Evolutionary conservation across 2,888 invertebrate species (phyloP).

Genomic region (Allygus modestus): DNA sequence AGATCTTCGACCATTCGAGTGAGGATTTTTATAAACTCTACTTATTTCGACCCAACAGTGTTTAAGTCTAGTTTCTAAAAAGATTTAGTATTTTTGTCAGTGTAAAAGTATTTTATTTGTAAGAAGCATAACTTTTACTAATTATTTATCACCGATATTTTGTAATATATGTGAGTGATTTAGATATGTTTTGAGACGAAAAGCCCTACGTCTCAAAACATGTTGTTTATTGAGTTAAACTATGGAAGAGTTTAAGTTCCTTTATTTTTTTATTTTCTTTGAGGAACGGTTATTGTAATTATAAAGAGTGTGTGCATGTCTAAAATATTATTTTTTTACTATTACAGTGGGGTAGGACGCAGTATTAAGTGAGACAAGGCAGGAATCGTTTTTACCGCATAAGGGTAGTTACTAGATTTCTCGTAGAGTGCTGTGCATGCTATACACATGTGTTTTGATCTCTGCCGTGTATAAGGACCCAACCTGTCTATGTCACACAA

Average conservation of each 20-base stretch:
- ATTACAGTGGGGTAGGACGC: not conserved
- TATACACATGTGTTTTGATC: not conserved
- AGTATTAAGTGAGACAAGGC: not conserved
- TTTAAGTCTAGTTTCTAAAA: not conserved
- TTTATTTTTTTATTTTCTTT: constrained; percentile 31
- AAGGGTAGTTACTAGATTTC: not conserved
- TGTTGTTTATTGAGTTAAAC: constrained; percentile 27
- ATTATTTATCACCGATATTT: not conserved
- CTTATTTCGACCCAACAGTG: constrained; percentile 8
- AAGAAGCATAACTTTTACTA: not conserved
- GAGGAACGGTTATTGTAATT: constrained; percentile 6
- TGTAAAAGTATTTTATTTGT: constrained; percentile 3
- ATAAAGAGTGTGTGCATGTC: constrained; percentile 13
- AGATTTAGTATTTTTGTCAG: constrained; percentile 21
- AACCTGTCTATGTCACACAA: constrained; percentile 18
- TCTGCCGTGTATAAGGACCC: constrained; percentile 32
- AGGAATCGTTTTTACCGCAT: not conserved
- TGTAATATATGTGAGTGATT: not conserved
- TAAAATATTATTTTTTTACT: constrained; percentile 31
- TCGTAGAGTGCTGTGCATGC: not conserved
- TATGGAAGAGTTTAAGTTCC: not conserved
- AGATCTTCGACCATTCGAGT: constrained; percentile 16
- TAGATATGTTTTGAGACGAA: constrained; percentile 10
- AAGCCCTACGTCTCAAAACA: too few species aligned
- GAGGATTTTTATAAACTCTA: constrained; percentile 32